These are phyloP conservation scores for Lucifuga dentata DNA, from an alignment of 2,113 vertebrate genomes.

Conservation along the genomic window DNA sequence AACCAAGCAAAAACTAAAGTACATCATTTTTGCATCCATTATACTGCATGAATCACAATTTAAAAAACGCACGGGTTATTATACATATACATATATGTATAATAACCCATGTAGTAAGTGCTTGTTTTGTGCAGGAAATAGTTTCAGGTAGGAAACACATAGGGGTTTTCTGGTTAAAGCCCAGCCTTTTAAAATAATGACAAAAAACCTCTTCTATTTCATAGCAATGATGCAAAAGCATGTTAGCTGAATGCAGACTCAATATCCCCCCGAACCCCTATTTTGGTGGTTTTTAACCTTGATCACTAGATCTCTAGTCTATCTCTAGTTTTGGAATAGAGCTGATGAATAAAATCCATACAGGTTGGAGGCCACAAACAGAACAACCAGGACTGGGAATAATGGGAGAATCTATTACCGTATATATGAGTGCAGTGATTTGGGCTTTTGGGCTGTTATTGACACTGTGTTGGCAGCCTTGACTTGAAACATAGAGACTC, in stretches of 20 bases:
- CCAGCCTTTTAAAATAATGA: constrained; percentile 29
- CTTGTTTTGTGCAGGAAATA: constrained; percentile 49
- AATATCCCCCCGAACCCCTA: constrained; percentile 17
- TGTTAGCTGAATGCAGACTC: not conserved
- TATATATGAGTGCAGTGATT: constrained; percentile 20
- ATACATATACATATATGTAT: too few relatives aligned
- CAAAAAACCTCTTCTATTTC: constrained; percentile 31
- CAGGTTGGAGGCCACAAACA: constrained; percentile 10
- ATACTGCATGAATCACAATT: not conserved
- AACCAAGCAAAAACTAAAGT: constrained; percentile 45
- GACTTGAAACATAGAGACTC: constrained; percentile 40
- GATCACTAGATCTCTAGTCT: too few relatives aligned
- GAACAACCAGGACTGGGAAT: constrained; percentile 8
- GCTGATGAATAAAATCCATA: constrained; percentile 35
- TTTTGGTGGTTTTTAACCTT: constrained; percentile 22
- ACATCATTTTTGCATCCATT: constrained; percentile 49
- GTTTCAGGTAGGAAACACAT: constrained; percentile 42
- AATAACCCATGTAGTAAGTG: constrained; percentile 43
- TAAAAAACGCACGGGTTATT: constrained; percentile 14
- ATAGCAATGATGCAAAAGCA: constrained; percentile 13
- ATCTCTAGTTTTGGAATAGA: not conserved
- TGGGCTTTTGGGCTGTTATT: not conserved
- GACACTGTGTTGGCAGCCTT: constrained; percentile 24
- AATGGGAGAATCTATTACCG: constrained; percentile 13
- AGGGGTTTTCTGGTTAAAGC: constrained; percentile 40